Conservation (phyloP, 1,140 invertebrate species). For the Drosophila lini region DNA sequence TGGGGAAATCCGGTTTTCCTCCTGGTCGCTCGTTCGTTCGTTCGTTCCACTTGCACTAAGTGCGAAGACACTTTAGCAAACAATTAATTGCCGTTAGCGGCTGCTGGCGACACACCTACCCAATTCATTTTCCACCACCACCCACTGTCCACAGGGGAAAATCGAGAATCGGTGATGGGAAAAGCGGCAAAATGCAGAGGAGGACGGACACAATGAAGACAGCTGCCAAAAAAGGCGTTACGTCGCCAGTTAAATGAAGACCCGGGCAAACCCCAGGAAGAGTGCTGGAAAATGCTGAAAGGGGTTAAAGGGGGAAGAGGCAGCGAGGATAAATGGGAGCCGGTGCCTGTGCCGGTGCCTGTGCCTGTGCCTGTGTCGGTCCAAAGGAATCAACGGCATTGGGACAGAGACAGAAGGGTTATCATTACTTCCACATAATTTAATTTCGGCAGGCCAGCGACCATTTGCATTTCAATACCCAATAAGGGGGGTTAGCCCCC, state of each 20-base stretch:
- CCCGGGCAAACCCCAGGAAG: not conserved
- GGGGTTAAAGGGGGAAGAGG: no score
- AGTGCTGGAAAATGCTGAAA: not conserved
- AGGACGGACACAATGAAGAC: constrained; percentile 55
- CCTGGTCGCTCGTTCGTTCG: not conserved
- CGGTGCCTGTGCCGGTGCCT: constrained; percentile 1
- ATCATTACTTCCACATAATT: constrained; percentile 84
- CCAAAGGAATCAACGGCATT: constrained; percentile 19
- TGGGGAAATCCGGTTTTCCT: constrained; percentile 2
- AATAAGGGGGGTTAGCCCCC: constrained; percentile 44
- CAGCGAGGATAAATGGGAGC: constrained; percentile 13
- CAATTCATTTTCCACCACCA: constrained; percentile 67
- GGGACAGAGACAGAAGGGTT: constrained; percentile 74
- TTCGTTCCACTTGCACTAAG: constrained; percentile 40
- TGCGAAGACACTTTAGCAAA: constrained; percentile 63
- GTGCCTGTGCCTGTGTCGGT: constrained; percentile 14
- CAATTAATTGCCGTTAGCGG: constrained; percentile 79
- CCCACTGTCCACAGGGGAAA: constrained; percentile 8
- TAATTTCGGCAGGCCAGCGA: constrained; percentile 79
- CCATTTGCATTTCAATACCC: constrained; percentile 82
- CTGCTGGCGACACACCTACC: constrained; percentile 78
- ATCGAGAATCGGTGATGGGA: constrained; percentile 24
- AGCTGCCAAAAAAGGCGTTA: constrained; percentile 80
- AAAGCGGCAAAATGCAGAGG: constrained; percentile 16
- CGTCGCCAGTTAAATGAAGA: constrained; percentile 70